Evolutionary conservation across 2,888 invertebrate genomes (phyloP), one percentile per base, ranked within the genome.

Genomic region (Blera fallax): DNA sequence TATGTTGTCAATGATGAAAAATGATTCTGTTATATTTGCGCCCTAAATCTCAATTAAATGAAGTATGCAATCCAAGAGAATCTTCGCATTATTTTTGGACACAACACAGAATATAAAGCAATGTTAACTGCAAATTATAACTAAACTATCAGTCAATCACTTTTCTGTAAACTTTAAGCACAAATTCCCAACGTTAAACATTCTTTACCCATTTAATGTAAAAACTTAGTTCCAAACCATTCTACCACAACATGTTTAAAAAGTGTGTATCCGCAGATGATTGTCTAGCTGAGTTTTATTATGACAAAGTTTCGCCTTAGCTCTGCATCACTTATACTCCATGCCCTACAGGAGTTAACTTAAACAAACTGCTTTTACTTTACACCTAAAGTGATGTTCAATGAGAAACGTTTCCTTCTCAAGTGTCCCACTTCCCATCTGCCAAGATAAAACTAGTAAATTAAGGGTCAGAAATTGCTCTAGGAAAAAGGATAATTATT

Each of bases 401-500:
- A 24, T 27, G 10, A 65, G 24, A 58, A 65, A 65, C 48, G 37
- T 58, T 65, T 60, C 10, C 11, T 32, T 21, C 16, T 14, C 21
- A 3, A 37, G 10, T 10, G 45, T 29, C 11, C 7, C n/a, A n/a
- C 11, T 27, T 0, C 14, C n/a, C 29, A 43, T 50, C n/a, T 24
- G 14, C 4, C 16, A 10, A 0, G 6, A 24, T 16, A 40, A 27
- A 40, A 43, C 16, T 40, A 43, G 27, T 56, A 34, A 58, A 40
- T 77, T 58, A 50, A 58, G 37, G 56, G 24, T 16, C 65, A 32
- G 58, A 34, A 48, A 48, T 56, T 14, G 65, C 65, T 24, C 34
- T 7, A 48, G 58, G 45, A 56, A 56, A 45, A 76, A 58, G 34
- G 67, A 67, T 77, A 34, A 77, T 77, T 48, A 58, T 62, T 60